Conservation (phyloP, 2,113 vertebrate genomes). For the Mesitornis unicolor region DNA sequence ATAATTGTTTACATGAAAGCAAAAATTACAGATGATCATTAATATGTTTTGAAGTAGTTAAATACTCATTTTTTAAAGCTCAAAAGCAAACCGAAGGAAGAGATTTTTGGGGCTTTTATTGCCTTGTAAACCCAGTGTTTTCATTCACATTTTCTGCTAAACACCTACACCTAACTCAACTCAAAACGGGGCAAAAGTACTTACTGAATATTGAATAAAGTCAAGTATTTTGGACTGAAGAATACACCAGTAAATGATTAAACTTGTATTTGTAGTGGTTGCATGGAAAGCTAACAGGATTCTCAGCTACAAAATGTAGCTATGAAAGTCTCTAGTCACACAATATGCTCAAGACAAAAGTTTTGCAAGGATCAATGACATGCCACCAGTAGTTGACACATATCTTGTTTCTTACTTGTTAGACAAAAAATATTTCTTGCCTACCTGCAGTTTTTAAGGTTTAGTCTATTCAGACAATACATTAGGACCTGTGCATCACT, state of each 20-base stretch:
- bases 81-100: not conserved
- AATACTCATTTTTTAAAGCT: not conserved
- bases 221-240: not conserved
- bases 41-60: not conserved
- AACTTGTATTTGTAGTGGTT: not conserved
- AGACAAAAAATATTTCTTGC: not conserved
- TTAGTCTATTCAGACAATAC: constrained; percentile 88
- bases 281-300: not conserved
- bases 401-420: not conserved
- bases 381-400: not conserved
- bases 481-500: constrained; percentile 88
- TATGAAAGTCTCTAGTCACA: not conserved
- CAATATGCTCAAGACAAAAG: not conserved
- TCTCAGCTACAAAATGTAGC: not conserved
- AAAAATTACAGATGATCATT: not conserved
- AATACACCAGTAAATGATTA: not conserved
- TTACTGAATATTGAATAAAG: not conserved
- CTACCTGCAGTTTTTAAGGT: constrained; percentile 83
- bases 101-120: not conserved
- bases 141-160: not conserved
- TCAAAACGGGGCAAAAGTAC: not conserved
- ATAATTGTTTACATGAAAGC: not conserved
- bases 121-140: not conserved
- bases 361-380: not conserved
- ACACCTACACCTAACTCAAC: not conserved